Evolutionary conservation across 2,888 invertebrate species (phyloP).

Genomic region (Euproctis similis): DNA sequence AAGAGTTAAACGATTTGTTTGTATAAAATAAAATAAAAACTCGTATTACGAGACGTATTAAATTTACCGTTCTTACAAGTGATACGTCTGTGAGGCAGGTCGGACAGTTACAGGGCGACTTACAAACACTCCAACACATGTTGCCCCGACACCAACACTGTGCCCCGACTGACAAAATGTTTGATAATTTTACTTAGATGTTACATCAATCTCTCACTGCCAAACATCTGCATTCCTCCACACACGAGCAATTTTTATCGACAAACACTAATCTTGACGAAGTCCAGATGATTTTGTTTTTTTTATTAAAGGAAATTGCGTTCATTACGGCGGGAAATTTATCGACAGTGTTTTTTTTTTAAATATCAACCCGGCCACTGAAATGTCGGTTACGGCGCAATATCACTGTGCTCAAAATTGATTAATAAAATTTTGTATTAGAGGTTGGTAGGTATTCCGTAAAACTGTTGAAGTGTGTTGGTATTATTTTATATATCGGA

Average conservation of each 20-base stretch:
- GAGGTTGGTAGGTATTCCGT: too few relatives aligned
- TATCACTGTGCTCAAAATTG: conserved; percentile 9
- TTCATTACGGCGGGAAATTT: too few relatives aligned
- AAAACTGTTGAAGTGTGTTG: too few relatives aligned
- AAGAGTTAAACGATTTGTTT: conserved; percentile 4
- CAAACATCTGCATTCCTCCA: conserved; percentile 13
- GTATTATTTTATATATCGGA: too few relatives aligned
- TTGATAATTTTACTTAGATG: conserved; percentile 15
- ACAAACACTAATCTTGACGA: conserved; percentile 10
- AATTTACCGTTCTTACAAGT: conserved; percentile 1
- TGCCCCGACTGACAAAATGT: conserved; percentile 16
- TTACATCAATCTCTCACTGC: conserved; percentile 22
- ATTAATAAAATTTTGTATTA: conserved; percentile 14
- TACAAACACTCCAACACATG: too few relatives aligned
- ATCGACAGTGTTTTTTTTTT: too few relatives aligned
- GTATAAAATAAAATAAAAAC: conserved; percentile 4
- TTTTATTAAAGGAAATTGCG: conserved; percentile 20
- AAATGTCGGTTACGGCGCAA: background rate
- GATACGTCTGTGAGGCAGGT: conserved; percentile 2
- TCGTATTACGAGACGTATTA: conserved; percentile 1
- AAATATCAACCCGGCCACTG: too few relatives aligned
- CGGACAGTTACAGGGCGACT: background rate
- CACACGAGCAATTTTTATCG: conserved; percentile 22
- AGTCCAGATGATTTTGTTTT: conserved; percentile 18
- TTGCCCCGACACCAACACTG: too few relatives aligned